These are phyloP conservation scores for Astropecten irregularis DNA, from an alignment of 53 echinoderm and acorn worm genomes.

Conservation along the genomic window DNA sequence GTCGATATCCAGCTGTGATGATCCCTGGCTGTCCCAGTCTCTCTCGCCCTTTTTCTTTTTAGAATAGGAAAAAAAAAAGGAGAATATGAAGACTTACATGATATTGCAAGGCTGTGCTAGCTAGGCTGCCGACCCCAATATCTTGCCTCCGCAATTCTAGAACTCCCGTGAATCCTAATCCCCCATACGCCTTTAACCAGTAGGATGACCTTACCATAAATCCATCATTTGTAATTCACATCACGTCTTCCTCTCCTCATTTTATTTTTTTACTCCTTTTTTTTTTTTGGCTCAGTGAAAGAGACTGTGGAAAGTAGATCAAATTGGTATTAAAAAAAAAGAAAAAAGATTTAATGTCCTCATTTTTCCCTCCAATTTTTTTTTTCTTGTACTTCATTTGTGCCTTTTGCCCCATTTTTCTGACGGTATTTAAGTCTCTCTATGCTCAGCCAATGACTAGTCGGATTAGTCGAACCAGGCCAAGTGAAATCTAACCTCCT, in stretches of 20 bases:
- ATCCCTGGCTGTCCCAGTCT: too few species aligned
- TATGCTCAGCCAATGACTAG: background rate
- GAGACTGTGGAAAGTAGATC: conserved; percentile 3
- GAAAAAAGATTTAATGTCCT: background rate
- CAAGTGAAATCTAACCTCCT: background rate
- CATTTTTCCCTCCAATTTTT: too few species aligned
- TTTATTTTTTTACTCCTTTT: background rate
- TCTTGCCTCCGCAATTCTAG: conserved; percentile 18
- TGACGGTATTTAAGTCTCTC: too few species aligned
- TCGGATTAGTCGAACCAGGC: conserved; percentile 29
- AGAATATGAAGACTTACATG: background rate
- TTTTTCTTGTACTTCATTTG: too few species aligned
- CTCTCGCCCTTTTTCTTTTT: too few species aligned
- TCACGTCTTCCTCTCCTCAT: conserved; percentile 10
- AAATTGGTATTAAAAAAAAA: background rate
- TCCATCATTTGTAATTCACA: conserved; percentile 28
- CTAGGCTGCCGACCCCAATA: conserved; percentile 14
- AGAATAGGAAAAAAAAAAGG: too few species aligned
- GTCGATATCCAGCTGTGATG: background rate
- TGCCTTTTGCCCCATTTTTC: too few species aligned
- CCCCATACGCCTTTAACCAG: conserved; percentile 8
- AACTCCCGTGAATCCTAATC: conserved; percentile 24
- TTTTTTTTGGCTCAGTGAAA: too few species aligned
- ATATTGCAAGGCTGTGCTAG: background rate
- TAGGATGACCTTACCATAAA: conserved; percentile 14